These are phyloP conservation scores for Chloroceryle amazona DNA, from an alignment of 2,797 vertebrate genomes.

Conservation along the genomic window DNA sequence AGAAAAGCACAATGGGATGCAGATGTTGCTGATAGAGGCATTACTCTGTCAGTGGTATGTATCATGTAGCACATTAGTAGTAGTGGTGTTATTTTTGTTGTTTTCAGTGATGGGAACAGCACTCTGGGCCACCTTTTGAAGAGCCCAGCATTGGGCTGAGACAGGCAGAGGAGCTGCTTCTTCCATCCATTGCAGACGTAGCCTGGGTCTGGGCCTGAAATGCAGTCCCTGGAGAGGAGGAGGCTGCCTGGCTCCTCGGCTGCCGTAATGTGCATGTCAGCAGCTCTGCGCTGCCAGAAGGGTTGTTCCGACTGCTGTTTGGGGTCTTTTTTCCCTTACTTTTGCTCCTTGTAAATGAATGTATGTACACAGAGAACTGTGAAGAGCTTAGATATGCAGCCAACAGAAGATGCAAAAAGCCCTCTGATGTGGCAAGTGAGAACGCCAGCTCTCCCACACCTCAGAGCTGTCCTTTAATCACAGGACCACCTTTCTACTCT, in stretches of 20 bases:
- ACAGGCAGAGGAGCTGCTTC: not conserved
- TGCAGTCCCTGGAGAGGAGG: not conserved
- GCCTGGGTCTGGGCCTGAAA: not conserved
- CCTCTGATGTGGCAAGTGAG: not conserved
- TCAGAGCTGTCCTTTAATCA: not conserved
- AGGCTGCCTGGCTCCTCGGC: not conserved
- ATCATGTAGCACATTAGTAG: accelerated
- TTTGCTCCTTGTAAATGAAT: not conserved
- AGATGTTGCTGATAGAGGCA: not conserved
- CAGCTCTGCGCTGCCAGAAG: not conserved
- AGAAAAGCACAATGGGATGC: not conserved
- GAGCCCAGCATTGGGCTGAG: accelerated
- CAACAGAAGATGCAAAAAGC: not conserved
- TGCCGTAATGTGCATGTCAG: accelerated
- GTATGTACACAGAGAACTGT: not conserved
- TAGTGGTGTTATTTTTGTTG: not conserved
- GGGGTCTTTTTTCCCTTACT: not conserved
- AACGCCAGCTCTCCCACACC: not conserved
- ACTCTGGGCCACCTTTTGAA: not conserved
- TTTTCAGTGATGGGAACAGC: accelerated
- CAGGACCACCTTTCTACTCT: not conserved
- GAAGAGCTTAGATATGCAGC: not conserved
- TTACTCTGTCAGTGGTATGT: accelerated
- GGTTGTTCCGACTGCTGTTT: not conserved
- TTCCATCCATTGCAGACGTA: accelerated